Percentiles rank a stretch among this genome's conserved stretches.
These are phyloP conservation scores for Eupsittula cactorum DNA, from an alignment of 2,113 vertebrate species.

Conservation along the genomic window DNA sequence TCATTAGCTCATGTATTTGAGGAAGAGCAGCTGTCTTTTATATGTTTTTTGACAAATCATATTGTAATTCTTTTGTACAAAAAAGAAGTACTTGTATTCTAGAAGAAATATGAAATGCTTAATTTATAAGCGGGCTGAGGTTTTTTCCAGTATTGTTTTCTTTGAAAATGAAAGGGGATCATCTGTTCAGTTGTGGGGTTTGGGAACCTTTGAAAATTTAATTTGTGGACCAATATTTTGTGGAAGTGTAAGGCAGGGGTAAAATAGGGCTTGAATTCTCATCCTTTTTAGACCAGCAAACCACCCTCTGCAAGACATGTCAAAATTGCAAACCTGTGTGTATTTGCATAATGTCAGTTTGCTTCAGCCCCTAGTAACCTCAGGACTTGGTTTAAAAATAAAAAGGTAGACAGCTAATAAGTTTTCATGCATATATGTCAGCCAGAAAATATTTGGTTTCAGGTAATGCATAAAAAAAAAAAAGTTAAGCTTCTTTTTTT, in stretches of 20 bases:
- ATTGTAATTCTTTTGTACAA: constrained; percentile 91
- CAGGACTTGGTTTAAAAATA: constrained; percentile 80
- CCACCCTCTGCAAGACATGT: constrained; percentile 75
- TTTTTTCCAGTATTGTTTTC: constrained; percentile 83
- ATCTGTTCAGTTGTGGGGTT: constrained; percentile 79
- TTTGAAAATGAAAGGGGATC: constrained; percentile 84
- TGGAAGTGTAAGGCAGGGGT: constrained; percentile 79
- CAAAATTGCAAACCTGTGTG: constrained; percentile 71
- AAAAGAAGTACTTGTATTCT: constrained; percentile 88
- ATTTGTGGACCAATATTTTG: constrained; percentile 94
- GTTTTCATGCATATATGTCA: constrained; percentile 74
- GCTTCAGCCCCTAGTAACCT: constrained; percentile 80
- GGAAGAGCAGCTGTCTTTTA: constrained; percentile 88
- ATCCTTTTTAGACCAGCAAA: constrained; percentile 79
- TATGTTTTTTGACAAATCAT: constrained; percentile 90
- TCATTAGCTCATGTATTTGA: constrained; percentile 86
- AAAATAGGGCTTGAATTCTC: constrained; percentile 78
- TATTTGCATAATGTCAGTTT: constrained; percentile 71
- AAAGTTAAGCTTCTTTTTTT: constrained; percentile 66
- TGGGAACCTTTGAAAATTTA: constrained; percentile 79
- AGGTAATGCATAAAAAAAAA: constrained; percentile 68
- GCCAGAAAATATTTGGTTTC: constrained; percentile 77
- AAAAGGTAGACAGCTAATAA: constrained; percentile 77
- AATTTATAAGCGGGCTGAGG: constrained; percentile 87
- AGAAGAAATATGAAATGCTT: constrained; percentile 87